A percentile compares a stretch with the other conserved stretches of the same genome.
phyloP scores from a whole-genome alignment of 1,140 invertebrate species.

The Holotrichia oblita region DNA sequence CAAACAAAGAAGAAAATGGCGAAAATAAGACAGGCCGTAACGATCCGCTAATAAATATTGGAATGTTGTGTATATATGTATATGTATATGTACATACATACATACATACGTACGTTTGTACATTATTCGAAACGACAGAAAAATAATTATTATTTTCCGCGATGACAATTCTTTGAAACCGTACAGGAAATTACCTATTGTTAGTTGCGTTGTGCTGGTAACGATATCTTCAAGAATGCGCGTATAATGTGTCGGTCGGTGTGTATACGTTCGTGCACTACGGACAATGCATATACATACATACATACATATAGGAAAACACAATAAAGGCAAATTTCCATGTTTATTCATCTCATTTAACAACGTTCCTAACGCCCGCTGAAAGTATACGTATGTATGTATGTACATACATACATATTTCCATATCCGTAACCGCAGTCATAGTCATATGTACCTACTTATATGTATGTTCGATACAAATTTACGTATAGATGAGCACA shows the following conservation, averaged over 20 bases:
- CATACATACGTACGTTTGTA: not conserved
- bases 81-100: not conserved
- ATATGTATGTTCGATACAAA: too few species aligned
- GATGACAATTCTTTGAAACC: conserved; percentile 30
- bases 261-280: not conserved
- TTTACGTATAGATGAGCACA: too few species aligned
- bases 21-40: too few species aligned
- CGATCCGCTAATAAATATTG: too few species aligned
- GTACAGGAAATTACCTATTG: conserved; percentile 27
- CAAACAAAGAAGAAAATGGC: too few species aligned
- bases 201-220: not conserved
- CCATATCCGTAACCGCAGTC: too few species aligned
- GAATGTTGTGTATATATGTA: not conserved
- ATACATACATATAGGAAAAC: not conserved
- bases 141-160: conserved; percentile 22
- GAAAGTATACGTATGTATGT: not conserved
- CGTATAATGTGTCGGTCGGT: not conserved
- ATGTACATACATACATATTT: not conserved
- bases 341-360: not conserved
- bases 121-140: not conserved
- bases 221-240: conserved; percentile 24
- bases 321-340: not conserved
- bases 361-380: too few species aligned
- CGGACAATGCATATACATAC: not conserved
- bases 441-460: too few species aligned